Evolutionary conservation across 37 sponge, comb jelly and placozoan genomes (phyloP), one percentile per base, ranked within the genome.

Genomic region (Ianthella basta): DNA sequence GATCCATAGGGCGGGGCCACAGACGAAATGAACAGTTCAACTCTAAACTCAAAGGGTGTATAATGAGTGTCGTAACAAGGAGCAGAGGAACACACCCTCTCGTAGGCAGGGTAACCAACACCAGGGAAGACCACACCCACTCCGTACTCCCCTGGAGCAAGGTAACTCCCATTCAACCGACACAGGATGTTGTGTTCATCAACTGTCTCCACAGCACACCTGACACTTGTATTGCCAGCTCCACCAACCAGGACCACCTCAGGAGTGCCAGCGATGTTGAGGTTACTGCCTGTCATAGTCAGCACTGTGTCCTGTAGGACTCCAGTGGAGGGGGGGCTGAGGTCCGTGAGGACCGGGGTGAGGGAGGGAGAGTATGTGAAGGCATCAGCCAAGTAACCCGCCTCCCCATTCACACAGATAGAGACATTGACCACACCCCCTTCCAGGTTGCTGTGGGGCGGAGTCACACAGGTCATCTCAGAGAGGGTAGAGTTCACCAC

Each of bases 1-100:
- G 95, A 92, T 0, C 97, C 99, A 27, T 70, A 80, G 13, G 57
- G 0, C 5, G 99, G 99, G 53, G 36, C 40, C 29, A 97, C 88
- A 59, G 54, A 50, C 12, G 23, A 24, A 23, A 75, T 14, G 40
- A 53, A 75, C 21, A 75, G 54, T 0, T 36, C 78, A 75, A 75
- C 54, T 16, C 16, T 20, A 20, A 81, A 39, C 15, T 1, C 4
- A 2, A n/a, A 37, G 15, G 21, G 65, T 30, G 21, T 24, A 29
- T 59, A n/a, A 12, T 41, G 44, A 27, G 70, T 32, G 54, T 75
- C 54, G 15, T 41, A 15, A 23, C 21, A 19, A 36, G 33, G 24
- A 44, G 44, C 53, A 70, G n/a, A 2, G 14, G 20, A 27, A 6
- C 70, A 69, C 34, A 35, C 1, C 33, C 29, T 29, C 2, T 32